Evolutionary conservation across 2,113 vertebrate genomes (phyloP), one percentile per base, ranked within the genome.

Genomic region (Martes martes): DNA sequence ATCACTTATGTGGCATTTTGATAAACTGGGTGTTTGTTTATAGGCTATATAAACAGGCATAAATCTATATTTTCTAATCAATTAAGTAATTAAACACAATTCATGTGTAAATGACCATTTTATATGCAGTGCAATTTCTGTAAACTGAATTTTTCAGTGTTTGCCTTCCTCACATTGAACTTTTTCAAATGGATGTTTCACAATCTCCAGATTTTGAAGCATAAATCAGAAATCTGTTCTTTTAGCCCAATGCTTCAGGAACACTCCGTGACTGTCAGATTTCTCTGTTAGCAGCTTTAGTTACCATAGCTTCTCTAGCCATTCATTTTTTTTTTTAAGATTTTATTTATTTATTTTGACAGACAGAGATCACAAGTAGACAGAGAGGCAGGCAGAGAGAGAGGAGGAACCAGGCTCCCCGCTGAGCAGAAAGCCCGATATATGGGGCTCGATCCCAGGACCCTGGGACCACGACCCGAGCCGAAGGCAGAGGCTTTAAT

Each of bases 151-250:
- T 95, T 97, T 97, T 97, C 84, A 96, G 85, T 93, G 18, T 78
- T 73, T 79, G 88, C 42, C 65, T 96, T 97, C 50, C 36, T 90
- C 84, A 89, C 71, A 95, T 96, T 90, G 96, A 97, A 96, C 74
- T 85, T 93, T 87, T 67, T 91, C 84, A 94, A 91, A 95, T 96
- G 61, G 85, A 96, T 97, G 96, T 97, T 97, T 95, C 74, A 96
- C 16, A 47, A 88, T 86, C 80, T 97, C 95, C 84, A 91, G 90
- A 95, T 59, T 96, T 47, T 82, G 76, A 88, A 94, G 88, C 95
- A 98, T 96, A 98, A 98, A 96, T 98, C 96, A 95, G 87, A 97
- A 97, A 97, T 95, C 95, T 97, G 96, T 97, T 96, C 96, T 94
- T 96, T 52, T 94, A 78, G 16, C 52, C 88, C 65, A 86, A 0